Evolutionary conservation across 2,888 invertebrate genomes (phyloP).

Genomic region (Drosophila percnosoma): DNA sequence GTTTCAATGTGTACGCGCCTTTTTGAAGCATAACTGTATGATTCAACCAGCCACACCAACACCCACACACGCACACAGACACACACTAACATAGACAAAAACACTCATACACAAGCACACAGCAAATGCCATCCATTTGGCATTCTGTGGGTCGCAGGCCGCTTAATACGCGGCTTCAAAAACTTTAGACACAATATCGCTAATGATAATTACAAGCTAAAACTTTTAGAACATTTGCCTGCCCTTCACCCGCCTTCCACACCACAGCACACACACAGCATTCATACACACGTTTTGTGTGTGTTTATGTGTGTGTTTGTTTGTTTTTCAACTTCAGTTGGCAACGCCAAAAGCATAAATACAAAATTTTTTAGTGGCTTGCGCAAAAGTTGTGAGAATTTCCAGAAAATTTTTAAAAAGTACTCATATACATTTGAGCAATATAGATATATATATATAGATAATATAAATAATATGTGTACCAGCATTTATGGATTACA

Average conservation of each 20-base stretch:
- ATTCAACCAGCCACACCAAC: constrained; percentile 14
- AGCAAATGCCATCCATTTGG: constrained; percentile 45
- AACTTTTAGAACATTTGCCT: constrained; percentile 69
- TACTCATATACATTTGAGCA: background rate
- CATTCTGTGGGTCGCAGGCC: constrained; percentile 49
- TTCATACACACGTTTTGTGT: background rate
- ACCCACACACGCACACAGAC: background rate
- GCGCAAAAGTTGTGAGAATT: constrained; percentile 53
- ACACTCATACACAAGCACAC: constrained; percentile 9
- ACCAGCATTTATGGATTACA: background rate
- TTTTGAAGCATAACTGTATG: constrained; percentile 43
- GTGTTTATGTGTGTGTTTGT: constrained; percentile 35
- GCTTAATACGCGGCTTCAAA: constrained; percentile 74
- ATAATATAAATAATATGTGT: constrained; percentile 2
- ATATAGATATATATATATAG: background rate
- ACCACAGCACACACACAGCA: background rate
- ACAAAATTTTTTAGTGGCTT: constrained; percentile 61
- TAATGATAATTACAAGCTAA: constrained; percentile 80
- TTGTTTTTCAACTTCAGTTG: constrained; percentile 67
- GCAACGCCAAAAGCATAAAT: constrained; percentile 73
- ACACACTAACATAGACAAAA: constrained; percentile 1
- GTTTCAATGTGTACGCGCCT: constrained; percentile 49
- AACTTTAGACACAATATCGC: constrained; percentile 80
- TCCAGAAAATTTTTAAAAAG: constrained; percentile 12
- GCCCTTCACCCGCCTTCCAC: constrained; percentile 16